phyloP scores from a whole-genome alignment of 1,140 invertebrate genomes.

The Oncopodura yosiiana region DNA sequence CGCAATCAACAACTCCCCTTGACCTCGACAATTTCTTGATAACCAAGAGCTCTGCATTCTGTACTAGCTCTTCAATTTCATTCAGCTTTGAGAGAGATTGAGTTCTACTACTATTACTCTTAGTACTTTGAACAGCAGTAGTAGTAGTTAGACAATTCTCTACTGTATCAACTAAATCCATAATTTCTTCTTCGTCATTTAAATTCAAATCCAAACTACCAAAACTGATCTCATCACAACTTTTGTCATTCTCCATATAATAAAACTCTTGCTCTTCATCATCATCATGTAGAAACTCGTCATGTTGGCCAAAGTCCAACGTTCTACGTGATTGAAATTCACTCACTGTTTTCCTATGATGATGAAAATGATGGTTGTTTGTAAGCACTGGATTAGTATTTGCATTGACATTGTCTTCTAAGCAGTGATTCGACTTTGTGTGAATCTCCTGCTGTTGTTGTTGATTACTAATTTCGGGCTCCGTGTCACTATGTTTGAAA shows the following conservation, averaged over 20 bases:
- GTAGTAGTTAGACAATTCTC: neutral
- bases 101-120: neutral
- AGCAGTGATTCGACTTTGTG: neutral
- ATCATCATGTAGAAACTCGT: constrained; percentile 13
- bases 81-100: constrained; percentile 13
- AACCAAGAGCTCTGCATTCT: constrained; percentile 30
- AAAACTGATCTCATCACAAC: constrained; percentile 24
- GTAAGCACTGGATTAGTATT: neutral
- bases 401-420: neutral
- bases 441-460: constrained; percentile 1
- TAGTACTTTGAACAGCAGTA: neutral
- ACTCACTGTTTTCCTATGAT: neutral
- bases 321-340: constrained; percentile 9
- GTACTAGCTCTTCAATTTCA: constrained; percentile 32
- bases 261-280: constrained; percentile 7
- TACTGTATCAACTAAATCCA: constrained; percentile 4
- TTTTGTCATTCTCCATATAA: neutral
- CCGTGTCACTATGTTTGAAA: constrained; percentile 36
- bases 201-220: constrained; percentile 28
- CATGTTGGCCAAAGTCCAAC: constrained; percentile 31
- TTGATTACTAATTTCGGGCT: constrained; percentile 27
- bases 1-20: constrained; percentile 17
- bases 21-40: constrained; percentile 21
- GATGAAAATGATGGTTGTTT: neutral
- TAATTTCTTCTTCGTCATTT: constrained; percentile 16